A percentile compares a stretch with the other conserved stretches of the same genome.
Evolutionary conservation across 2,113 vertebrate genomes (phyloP).

Genomic region (Cynopterus brachyotis): DNA sequence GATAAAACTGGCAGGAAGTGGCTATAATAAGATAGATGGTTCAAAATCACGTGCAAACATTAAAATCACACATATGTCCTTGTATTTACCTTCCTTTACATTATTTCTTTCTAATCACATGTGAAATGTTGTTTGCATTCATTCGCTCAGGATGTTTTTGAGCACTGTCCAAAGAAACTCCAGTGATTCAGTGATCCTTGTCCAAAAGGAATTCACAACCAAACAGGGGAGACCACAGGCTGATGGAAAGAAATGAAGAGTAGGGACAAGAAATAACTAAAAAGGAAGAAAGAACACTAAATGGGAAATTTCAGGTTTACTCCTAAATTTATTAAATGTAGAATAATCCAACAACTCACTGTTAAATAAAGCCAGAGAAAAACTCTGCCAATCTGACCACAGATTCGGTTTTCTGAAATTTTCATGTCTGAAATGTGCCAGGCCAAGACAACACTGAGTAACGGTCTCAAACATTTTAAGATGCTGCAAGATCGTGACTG

Average conservation of each 20-base stretch:
- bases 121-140: constrained; percentile 8
- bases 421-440: not conserved
- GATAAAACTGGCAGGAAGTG: not conserved
- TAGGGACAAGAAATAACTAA: not conserved
- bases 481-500: not conserved
- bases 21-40: not conserved
- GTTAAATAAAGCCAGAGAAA: not conserved
- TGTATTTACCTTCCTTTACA: not conserved
- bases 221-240: not conserved
- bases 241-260: not conserved
- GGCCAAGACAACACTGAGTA: not conserved
- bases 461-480: not conserved
- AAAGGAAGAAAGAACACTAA: not conserved
- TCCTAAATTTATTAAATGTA: not conserved
- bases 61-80: not conserved
- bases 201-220: not conserved
- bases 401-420: not conserved
- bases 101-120: not conserved
- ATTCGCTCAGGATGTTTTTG: not conserved
- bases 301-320: not conserved
- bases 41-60: not conserved
- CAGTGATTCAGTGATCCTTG: not conserved
- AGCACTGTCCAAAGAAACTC: not conserved
- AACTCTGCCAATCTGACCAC: not conserved
- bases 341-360: not conserved